Evolutionary conservation across 2,797 vertebrate genomes (phyloP), one percentile per base, ranked within the genome.

Genomic region (Sebastes variabilis): DNA sequence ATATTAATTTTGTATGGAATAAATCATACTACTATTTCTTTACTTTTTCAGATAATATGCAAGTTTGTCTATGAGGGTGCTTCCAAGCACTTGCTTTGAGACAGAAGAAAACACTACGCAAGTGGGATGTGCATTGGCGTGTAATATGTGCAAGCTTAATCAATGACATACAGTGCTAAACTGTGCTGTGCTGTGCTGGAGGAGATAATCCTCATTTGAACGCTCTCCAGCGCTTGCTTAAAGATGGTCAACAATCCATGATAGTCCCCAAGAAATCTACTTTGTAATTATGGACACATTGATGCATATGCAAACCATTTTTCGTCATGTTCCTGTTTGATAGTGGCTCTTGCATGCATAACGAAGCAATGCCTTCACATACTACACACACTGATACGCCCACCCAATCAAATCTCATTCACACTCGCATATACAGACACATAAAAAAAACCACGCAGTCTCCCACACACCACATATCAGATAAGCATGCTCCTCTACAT

Each of bases 151-250:
- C 77, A 86, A 81, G 90, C 78, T 84, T 89, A 92, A 95, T 95
- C 87, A 94, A 92, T 95, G 83, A 90, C 88, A 87, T 91, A 91
- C 89, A 90, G 87, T 80, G 89, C 89, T 93, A 90, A 89, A 86
- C 83, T 88, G 86, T 75, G 85, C 90, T 79, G 87, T 89, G 85
- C 90, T 92, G 91, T 87, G 90, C 88, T 91, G 89, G 64, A 90
- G 89, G 88, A 94, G 92, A 92, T 93, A 92, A 94, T 94, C 92
- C 91, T 83, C 77, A 84, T 92, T 89, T 91, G 92, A 93, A 90
- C 32, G 30, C 89, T 89, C 84, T 92, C 81, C 90, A 92, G 82
- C 80, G 79, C 84, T 88, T 59, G 78, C 85, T 87, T 89, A 82
- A 81, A 89, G 89, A 93, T 91, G 91, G 91, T 94, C 90, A 93